Evolutionary conservation across 2,797 vertebrate species (phyloP).

Genomic region (Valencia hispanica): DNA sequence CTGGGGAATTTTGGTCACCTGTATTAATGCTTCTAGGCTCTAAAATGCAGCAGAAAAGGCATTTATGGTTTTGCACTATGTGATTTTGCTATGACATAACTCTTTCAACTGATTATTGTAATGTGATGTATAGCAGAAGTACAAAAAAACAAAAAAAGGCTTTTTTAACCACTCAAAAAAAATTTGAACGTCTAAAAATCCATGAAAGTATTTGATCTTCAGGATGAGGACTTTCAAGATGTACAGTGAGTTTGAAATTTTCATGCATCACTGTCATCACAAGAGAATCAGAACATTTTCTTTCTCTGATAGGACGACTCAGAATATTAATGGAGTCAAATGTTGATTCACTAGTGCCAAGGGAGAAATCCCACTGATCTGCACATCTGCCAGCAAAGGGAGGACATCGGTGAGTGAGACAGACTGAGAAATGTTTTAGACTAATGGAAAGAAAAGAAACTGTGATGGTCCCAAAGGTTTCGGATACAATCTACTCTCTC

Average conservation of each 20-base stretch:
- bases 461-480: conserved; percentile 37
- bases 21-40: neutral
- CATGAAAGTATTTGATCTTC: neutral
- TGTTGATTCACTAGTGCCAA: conserved; percentile 1
- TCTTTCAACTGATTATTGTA: too few species aligned
- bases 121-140: too few species aligned
- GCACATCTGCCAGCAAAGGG: conserved; percentile 10
- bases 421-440: conserved; percentile 21
- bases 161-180: neutral
- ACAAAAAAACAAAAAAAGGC: neutral
- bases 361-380: neutral
- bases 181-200: too few species aligned
- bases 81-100: too few species aligned
- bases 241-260: too few species aligned
- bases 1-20: neutral
- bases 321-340: conserved; percentile 21
- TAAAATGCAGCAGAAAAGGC: neutral
- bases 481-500: conserved; percentile 24
- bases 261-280: neutral
- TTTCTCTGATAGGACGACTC: neutral
- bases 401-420: conserved; percentile 6
- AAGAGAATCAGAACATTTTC: neutral
- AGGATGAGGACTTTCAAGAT: neutral
- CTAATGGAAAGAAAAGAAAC: conserved; percentile 9
- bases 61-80: neutral